A percentile compares a stretch with the other conserved stretches of the same genome.
phyloP scores from a whole-genome alignment of 2,113 vertebrate genomes.

The Cyanoderma ruficeps region DNA sequence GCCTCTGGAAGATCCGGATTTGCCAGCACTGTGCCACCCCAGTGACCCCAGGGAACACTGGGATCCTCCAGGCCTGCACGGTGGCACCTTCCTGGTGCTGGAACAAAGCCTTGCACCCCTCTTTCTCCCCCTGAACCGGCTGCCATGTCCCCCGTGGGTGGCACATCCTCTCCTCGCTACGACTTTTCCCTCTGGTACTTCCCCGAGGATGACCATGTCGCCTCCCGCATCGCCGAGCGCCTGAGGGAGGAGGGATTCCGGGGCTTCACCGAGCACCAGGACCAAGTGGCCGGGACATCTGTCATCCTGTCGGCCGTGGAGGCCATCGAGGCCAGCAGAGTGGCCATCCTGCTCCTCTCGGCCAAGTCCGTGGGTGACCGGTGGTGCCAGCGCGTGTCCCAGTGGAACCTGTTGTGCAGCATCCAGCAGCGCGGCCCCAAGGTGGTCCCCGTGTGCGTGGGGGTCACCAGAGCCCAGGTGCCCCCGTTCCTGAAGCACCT shows the following conservation, averaged over 20 bases:
- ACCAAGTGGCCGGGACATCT: neutral
- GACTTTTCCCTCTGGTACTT: constrained; percentile 74
- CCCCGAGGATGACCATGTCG: constrained; percentile 27
- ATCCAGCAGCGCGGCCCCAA: neutral
- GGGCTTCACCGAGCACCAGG: constrained; percentile 62
- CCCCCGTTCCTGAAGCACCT: constrained; percentile 35
- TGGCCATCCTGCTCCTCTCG: constrained; percentile 66
- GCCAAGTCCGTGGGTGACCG: neutral
- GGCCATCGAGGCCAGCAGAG: constrained; percentile 48
- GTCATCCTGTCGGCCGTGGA: neutral
- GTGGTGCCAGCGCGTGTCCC: constrained; percentile 39
- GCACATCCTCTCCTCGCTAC: neutral
- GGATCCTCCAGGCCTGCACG: accelerated
- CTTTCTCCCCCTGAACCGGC: neutral
- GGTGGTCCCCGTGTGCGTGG: constrained; percentile 53
- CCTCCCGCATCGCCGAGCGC: neutral
- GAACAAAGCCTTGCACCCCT: accelerated
- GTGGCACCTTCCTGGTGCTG: accelerated
- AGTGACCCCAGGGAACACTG: accelerated
- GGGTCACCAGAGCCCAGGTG: neutral
- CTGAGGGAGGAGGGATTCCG: constrained; percentile 10
- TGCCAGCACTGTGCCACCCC: neutral
- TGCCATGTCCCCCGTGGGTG: neutral
- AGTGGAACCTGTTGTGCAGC: constrained; percentile 18
- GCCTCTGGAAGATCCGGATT: accelerated